These are phyloP conservation scores for Rousettus madagascariensis DNA, from an alignment of 2,797 vertebrate species.

Conservation along the genomic window DNA sequence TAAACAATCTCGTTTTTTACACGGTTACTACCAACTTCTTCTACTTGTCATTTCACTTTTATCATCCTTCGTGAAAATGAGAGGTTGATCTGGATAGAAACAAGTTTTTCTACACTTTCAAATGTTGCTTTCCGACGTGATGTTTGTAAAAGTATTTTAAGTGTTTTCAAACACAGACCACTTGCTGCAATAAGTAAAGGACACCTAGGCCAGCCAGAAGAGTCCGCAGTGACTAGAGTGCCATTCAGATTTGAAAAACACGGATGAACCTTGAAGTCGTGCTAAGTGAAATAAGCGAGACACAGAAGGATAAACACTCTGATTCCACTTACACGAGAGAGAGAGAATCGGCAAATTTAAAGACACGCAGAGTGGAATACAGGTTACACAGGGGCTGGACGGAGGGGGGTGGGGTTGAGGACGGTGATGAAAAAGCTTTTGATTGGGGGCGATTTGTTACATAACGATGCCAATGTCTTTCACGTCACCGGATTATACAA, in stretches of 20 bases:
- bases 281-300: not conserved
- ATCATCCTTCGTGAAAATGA: not conserved
- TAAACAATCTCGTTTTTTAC: not conserved
- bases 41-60: conserved; percentile 12
- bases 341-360: not conserved
- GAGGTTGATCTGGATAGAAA: not conserved
- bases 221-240: not conserved
- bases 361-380: not conserved
- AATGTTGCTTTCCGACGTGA: not conserved
- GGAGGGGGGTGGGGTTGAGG: too few relatives aligned
- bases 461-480: not conserved
- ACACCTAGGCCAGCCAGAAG: not conserved
- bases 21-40: not conserved
- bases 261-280: not conserved
- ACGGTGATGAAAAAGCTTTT: not conserved
- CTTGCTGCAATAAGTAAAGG: not conserved
- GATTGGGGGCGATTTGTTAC: not conserved
- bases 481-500: not conserved
- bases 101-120: not conserved
- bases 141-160: not conserved
- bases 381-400: not conserved
- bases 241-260: not conserved
- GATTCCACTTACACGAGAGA: not conserved
- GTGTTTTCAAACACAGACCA: not conserved
- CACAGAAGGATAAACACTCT: not conserved